Base-by-base conservation (phyloP, 2,888 invertebrate species). In the Tetropium fuscum region DNA sequence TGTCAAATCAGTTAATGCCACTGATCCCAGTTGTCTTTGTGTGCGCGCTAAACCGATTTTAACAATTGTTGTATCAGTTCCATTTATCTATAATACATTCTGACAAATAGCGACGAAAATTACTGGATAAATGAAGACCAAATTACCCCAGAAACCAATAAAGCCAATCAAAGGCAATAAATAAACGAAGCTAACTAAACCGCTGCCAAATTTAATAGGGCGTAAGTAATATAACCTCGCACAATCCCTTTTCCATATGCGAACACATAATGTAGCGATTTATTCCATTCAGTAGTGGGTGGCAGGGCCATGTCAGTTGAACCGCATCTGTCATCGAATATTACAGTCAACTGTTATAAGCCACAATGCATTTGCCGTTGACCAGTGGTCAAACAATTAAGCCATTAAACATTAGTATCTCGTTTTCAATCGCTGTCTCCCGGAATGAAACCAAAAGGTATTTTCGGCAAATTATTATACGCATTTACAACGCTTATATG, bases 251-350 rank as follows among this genome's bases (percentile, higher is more conserved):
- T 15, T 43, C 43, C 63, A 57, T 49, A 49, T 56, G 45, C 53
- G 43, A 30, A 66, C 70, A 69, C 68, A 69, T 75, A 74, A 76
- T 75, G 67, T 73, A 53, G 59, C 73, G 69, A 74, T 75, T 76
- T 75, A 70, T 68, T 67, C 57, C 59, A 63, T 64, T 69, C 59
- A 69, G 60, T 72, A 60, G 76, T 77, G 77, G 77, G 78, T 77
- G 76, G 75, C 66, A 70, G 72, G 56, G 68, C 27, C 22, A n/a
- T n/a, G n/a, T n/a, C n/a, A 6, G 38, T n/a, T 19, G 74, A 60
- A 68, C 72, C 74, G 72, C 79, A 79, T 78, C 78, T 79, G 79
- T 78, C 78, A 78, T 74, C 74, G 74, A 69, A 74, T 72, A 75
- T 78, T 78, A 78, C 71, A 62, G 70, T 58, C 70, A 66, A 77